phyloP scores from a whole-genome alignment of 2,113 vertebrate species.

The Polypterus bichir region DNA sequence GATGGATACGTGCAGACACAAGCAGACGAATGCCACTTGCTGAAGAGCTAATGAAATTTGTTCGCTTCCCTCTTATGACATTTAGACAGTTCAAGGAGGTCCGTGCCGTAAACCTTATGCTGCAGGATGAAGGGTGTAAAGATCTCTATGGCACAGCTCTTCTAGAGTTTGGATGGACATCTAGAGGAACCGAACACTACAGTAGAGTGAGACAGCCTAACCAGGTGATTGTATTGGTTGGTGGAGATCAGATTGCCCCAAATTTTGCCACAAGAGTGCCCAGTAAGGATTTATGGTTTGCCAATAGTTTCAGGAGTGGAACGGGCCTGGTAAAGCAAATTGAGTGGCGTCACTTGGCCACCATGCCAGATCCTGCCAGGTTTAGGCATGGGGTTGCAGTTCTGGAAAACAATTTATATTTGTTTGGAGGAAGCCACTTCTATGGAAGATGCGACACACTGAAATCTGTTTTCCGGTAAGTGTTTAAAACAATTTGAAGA shows the following conservation, averaged over 20 bases:
- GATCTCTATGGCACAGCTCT: conserved; percentile 45
- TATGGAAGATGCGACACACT: conserved; percentile 58
- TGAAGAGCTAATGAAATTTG: conserved; percentile 48
- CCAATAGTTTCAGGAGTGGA: conserved; percentile 57
- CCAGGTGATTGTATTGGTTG: conserved; percentile 60
- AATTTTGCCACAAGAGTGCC: conserved; percentile 53
- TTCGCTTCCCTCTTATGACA: conserved; percentile 82
- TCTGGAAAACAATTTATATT: conserved; percentile 49
- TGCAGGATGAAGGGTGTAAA: conserved; percentile 34
- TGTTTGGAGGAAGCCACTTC: conserved; percentile 74
- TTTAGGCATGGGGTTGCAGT: conserved; percentile 66
- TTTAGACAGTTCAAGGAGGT: conserved; percentile 70
- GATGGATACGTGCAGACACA: conserved; percentile 61
- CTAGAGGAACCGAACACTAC: conserved; percentile 25
- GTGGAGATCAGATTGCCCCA: conserved; percentile 60
- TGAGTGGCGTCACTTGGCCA: conserved; percentile 65
- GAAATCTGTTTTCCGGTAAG: conserved; percentile 72
- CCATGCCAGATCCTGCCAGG: conserved; percentile 62
- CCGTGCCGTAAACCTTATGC: conserved; percentile 44
- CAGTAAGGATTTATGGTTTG: conserved; percentile 65
- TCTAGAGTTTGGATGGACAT: conserved; percentile 35
- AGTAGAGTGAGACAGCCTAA: conserved; percentile 55
- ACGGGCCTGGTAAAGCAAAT: conserved; percentile 67
- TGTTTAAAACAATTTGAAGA: not conserved
- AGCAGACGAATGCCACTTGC: conserved; percentile 41